Conservation (phyloP, 2,888 invertebrate species). For the Dione juno region DNA sequence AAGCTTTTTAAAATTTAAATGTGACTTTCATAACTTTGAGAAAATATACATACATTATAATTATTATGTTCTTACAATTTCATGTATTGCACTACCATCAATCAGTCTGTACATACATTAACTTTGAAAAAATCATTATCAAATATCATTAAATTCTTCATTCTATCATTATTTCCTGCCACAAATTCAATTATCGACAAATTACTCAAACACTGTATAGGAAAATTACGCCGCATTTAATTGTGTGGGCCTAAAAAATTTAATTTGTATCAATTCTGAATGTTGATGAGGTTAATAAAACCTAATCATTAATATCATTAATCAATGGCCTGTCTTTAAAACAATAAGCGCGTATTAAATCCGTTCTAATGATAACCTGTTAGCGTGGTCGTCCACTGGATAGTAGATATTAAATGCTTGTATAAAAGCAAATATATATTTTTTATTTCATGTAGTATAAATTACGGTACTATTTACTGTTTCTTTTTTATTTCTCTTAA, state of each 20-base stretch:
- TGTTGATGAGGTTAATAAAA: slow-evolving; percentile 46
- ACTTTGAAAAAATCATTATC: neutral
- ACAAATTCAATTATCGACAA: slow-evolving; percentile 36
- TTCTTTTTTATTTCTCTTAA: no score
- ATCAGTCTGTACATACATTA: neutral
- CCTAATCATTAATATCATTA: slow-evolving; percentile 64
- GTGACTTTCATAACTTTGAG: neutral
- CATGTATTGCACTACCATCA: neutral
- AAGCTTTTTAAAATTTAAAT: neutral
- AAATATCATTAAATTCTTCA: slow-evolving; percentile 14
- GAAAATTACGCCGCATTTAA: slow-evolving; percentile 33
- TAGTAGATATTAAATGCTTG: neutral
- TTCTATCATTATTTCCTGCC: slow-evolving; percentile 31
- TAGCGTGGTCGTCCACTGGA: slow-evolving; percentile 17
- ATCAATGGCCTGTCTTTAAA: slow-evolving; percentile 76
- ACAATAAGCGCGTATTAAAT: slow-evolving; percentile 78
- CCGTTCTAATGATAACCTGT: slow-evolving; percentile 64
- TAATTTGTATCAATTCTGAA: slow-evolving; percentile 48
- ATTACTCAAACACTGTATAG: slow-evolving; percentile 33
- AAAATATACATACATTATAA: neutral
- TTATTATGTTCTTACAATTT: no score
- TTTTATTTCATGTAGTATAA: neutral
- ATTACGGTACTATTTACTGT: no score
- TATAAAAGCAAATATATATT: neutral
- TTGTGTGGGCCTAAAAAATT: slow-evolving; percentile 45